Percentiles rank a stretch among this genome's conserved stretches.
Evolutionary conservation across 2,113 vertebrate species (phyloP).

Genomic region (Melanerpes formicivorus): DNA sequence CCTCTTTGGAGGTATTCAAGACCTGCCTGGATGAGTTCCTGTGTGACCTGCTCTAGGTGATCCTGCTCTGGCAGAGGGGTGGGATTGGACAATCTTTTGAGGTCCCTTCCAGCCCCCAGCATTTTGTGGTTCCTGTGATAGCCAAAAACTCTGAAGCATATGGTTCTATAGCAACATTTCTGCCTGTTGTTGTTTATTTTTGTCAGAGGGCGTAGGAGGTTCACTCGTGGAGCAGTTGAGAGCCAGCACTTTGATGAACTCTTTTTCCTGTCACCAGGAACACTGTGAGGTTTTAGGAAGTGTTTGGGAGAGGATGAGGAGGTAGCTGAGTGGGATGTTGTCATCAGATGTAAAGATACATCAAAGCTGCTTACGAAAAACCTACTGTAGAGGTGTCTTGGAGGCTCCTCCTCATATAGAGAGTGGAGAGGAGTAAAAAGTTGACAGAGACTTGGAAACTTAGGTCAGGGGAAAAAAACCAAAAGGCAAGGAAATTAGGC

Average conservation of each 20-base stretch:
- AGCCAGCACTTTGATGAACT: constrained; percentile 55
- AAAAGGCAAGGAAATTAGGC: not conserved
- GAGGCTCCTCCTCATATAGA: not conserved
- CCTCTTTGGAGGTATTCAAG: too few relatives aligned
- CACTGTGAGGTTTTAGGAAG: constrained; percentile 18
- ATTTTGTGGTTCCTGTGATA: not conserved
- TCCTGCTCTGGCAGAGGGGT: too few relatives aligned
- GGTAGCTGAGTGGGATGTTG: constrained; percentile 50
- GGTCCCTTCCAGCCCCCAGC: too few relatives aligned
- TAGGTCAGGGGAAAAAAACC: not conserved
- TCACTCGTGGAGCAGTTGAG: not conserved
- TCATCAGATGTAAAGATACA: not conserved
- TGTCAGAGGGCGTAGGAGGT: constrained; percentile 24
- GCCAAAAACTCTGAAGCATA: constrained; percentile 33
- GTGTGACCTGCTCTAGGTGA: too few relatives aligned
- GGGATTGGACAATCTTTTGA: too few relatives aligned
- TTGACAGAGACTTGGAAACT: not conserved
- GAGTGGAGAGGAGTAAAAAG: not conserved
- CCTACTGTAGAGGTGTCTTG: not conserved
- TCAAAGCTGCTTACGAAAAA: not conserved
- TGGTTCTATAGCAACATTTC: not conserved
- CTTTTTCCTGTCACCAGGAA: constrained; percentile 49
- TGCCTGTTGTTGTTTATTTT: constrained; percentile 65
- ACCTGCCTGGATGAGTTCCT: too few relatives aligned
- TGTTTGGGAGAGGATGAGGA: constrained; percentile 27